A percentile compares a stretch with the other conserved stretches of the same genome.
Conservation (phyloP, 2,888 invertebrate species). For the Drosophila prostipennis region DNA sequence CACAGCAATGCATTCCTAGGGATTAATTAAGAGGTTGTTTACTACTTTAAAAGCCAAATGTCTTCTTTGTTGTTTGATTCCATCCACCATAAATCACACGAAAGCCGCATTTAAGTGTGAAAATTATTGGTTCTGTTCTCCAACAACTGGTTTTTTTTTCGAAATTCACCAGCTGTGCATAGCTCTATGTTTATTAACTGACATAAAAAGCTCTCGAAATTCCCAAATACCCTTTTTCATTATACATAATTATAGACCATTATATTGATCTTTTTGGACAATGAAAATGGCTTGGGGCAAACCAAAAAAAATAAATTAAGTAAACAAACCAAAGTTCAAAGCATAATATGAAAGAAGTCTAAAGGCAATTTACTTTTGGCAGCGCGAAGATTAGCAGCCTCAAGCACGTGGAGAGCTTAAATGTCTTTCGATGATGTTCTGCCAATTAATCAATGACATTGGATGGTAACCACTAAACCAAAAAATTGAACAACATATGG, state of each 20-base stretch:
- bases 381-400: slow-evolving; percentile 17
- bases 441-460: slow-evolving; percentile 64
- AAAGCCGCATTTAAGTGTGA: slow-evolving; percentile 1
- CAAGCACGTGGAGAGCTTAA: slow-evolving; percentile 25
- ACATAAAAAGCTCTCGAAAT: slow-evolving; percentile 20
- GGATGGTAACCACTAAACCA: slow-evolving; percentile 17
- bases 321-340: slow-evolving; percentile 37
- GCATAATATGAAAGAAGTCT: slow-evolving; percentile 21
- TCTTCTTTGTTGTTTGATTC: background rate
- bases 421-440: slow-evolving; percentile 19
- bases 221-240: slow-evolving; percentile 20
- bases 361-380: slow-evolving; percentile 5
- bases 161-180: slow-evolving; percentile 22
- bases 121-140: slow-evolving; percentile 19
- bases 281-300: slow-evolving; percentile 14
- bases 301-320: slow-evolving; percentile 21
- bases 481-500: slow-evolving; percentile 38
- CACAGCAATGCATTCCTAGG: slow-evolving; percentile 3
- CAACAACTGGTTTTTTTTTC: slow-evolving; percentile 7
- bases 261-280: slow-evolving; percentile 43
- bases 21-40: slow-evolving; percentile 8
- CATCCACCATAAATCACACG: slow-evolving; percentile 20
- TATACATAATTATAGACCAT: slow-evolving; percentile 61
- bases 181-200: slow-evolving; percentile 35
- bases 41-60: slow-evolving; percentile 8